Evolutionary conservation across 2,797 vertebrate species (phyloP).

Genomic region (Leptodon cayanensis): DNA sequence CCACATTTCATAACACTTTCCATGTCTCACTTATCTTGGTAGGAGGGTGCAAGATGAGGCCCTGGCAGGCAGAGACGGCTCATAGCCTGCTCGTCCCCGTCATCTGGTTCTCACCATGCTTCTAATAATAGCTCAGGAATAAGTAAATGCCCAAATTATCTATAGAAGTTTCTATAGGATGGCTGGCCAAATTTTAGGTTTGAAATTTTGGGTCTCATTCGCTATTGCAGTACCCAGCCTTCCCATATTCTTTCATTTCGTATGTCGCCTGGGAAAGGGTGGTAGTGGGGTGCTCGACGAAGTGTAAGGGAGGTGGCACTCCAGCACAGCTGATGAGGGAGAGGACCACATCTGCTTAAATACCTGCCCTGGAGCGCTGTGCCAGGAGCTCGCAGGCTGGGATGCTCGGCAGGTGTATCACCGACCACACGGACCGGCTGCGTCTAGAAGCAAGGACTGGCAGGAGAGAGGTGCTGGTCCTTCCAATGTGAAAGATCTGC

Average conservation of each 20-base stretch:
- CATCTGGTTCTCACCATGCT: background rate
- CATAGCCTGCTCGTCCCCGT: background rate
- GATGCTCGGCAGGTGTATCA: background rate
- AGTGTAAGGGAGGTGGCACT: background rate
- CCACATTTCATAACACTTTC: background rate
- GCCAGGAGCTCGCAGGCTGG: background rate
- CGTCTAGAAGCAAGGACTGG: background rate
- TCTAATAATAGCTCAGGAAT: background rate
- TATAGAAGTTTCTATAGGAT: background rate
- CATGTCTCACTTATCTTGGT: background rate
- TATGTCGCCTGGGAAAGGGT: background rate
- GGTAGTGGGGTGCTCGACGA: background rate
- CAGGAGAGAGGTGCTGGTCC: background rate
- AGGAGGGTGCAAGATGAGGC: background rate
- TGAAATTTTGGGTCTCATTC: background rate
- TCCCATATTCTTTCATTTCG: background rate
- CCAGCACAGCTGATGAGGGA: background rate
- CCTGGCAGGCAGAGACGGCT: background rate
- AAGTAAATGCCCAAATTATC: background rate
- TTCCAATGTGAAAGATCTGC: background rate
- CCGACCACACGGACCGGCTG: background rate
- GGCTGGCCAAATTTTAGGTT: background rate
- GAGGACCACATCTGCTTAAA: background rate
- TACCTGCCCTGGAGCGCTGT: background rate
- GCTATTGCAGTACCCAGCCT: fast-evolving